Percentiles rank a stretch among this genome's conserved stretches.
phyloP scores from a whole-genome alignment of 2,888 invertebrate species.

The Morinoia aosen region DNA sequence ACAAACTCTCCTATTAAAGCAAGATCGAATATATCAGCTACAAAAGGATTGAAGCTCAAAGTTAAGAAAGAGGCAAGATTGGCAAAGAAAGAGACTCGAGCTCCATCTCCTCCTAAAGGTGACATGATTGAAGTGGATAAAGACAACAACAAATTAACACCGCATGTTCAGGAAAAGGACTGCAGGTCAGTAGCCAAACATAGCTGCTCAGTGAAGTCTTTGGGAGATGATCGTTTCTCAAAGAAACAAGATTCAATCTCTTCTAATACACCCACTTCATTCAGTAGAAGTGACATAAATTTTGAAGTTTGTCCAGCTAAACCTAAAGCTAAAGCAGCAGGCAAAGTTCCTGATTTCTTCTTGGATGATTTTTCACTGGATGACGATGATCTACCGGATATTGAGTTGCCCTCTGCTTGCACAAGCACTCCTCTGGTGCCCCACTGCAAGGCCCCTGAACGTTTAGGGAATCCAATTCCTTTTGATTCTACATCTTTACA shows the following conservation, averaged over 20 bases:
- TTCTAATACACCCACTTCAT: background rate
- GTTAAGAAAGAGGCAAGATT: background rate
- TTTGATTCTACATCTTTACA: background rate
- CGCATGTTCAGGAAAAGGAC: background rate
- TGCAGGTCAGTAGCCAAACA: background rate
- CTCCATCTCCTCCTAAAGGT: background rate
- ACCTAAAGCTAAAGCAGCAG: background rate
- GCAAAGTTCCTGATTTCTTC: background rate
- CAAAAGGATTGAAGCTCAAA: background rate
- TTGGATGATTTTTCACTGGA: constrained; percentile 21
- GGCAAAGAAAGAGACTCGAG: background rate
- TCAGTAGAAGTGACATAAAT: background rate
- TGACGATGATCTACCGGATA: constrained; percentile 40
- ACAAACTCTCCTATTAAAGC: background rate
- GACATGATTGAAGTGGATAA: background rate
- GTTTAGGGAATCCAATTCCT: constrained; percentile 18
- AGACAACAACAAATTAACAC: background rate
- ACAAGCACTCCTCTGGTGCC: constrained; percentile 35
- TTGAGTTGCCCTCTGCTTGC: constrained; percentile 8
- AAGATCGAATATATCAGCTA: background rate
- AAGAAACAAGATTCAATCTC: background rate
- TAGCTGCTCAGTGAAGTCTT: background rate
- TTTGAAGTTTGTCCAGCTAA: background rate
- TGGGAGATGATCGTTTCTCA: background rate
- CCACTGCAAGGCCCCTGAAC: background rate